phyloP scores from a whole-genome alignment of 64 coral and sea anemone genomes.

The Anthopleura sola region DNA sequence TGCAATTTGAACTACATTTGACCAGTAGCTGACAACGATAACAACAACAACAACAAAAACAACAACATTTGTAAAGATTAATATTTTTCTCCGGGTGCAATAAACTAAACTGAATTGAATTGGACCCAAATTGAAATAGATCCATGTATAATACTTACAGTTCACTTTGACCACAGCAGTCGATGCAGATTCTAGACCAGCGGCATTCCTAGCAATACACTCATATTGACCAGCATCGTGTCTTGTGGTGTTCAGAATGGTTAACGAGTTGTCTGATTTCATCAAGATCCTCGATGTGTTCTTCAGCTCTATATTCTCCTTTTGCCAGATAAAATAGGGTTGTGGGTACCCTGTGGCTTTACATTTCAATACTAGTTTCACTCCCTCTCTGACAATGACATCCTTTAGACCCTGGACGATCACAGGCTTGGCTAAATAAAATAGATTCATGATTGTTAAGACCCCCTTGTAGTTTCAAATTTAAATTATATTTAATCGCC shows the following conservation, averaged over 20 bases:
- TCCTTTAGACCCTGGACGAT: not conserved
- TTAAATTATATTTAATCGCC: no score
- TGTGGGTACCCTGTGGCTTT: not conserved
- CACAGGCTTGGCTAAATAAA: not conserved
- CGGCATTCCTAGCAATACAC: not conserved
- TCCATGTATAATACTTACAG: not conserved
- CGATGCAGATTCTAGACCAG: not conserved
- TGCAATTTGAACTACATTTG: no score
- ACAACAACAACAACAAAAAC: no score
- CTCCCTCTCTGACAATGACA: not conserved
- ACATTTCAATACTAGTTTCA: not conserved
- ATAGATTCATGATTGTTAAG: not conserved
- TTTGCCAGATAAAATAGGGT: not conserved
- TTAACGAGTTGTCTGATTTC: not conserved
- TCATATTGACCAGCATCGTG: not conserved
- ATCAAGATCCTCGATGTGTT: constrained; percentile 1
- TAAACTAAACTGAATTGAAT: no score
- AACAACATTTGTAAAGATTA: no score
- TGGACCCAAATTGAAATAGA: not conserved
- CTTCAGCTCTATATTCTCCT: not conserved
- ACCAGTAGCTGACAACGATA: no score
- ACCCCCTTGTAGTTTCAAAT: no score
- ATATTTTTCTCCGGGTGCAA: no score
- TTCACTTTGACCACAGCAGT: not conserved
- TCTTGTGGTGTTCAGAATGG: not conserved